Base-by-base conservation (phyloP, 2,113 vertebrate genomes). In the Agapornis roseicollis region DNA sequence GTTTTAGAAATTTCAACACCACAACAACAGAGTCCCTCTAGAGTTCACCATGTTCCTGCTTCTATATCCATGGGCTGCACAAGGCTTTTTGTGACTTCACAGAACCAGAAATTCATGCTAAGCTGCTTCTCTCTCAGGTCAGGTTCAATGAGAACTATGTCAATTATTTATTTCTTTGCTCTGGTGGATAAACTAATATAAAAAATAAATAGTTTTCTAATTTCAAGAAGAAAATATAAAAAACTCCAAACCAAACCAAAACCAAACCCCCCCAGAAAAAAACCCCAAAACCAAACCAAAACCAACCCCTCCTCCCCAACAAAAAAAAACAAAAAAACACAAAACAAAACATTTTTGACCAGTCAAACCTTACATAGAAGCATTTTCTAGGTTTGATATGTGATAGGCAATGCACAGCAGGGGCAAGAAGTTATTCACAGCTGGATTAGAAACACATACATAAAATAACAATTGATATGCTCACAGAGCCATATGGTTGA, bases 251-350 rank as follows among this genome's bases (percentile, higher is more conserved):
- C 31, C 24, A 10, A 22, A 13, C 7, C 6, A 35, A 12, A 76
- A 31, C 41, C 13, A 41, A 83, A 4, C 46, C n/a, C n/a, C n/a
- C n/a, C n/a, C n/a, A n/a, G n/a, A 60, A 80, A 39, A 13, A 20
- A 56, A 4, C 4, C 0, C 28, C 18, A 12, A 44, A 14, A 2
- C 31, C 31, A 10, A 27, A 24, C 7, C 6, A 37, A 13, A 77
- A 25, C 25, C 15, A 52, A 79, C 3, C 46, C 53, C 31, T 31
- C 19, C 4, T 23, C 7, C 2, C 29, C 16, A 12, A 23, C 12
- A 52, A 66, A 33, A 11, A 29, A 31, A 31, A 55, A 19, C 18
- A 50, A 83, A 58, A 58, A 23, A n/a, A n/a, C 13, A 33, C 31
- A 13, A 33, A 33, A n/a, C 33, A 10, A 37, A 69, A 60, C 6